These are phyloP conservation scores for Rhizoglyphus robini DNA, from an alignment of 1,140 invertebrate species.

Conservation along the genomic window DNA sequence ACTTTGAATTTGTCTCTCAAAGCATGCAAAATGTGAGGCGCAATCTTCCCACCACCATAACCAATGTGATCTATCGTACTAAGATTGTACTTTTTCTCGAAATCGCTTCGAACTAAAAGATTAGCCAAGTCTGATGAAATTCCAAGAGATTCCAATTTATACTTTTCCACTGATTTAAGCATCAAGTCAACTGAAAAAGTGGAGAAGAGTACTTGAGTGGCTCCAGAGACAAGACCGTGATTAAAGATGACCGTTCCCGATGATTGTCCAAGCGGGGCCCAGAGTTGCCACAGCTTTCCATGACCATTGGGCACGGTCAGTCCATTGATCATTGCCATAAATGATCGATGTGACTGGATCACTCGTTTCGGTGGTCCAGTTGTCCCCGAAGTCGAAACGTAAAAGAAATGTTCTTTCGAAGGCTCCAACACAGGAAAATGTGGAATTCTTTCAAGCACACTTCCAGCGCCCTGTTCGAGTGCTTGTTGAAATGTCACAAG, in stretches of 20 bases:
- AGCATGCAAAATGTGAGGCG: neutral
- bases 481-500: neutral
- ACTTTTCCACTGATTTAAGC: neutral
- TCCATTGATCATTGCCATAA: neutral
- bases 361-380: constrained; percentile 39
- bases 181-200: neutral
- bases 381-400: constrained; percentile 35
- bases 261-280: neutral
- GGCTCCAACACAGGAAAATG: neutral
- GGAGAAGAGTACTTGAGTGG: neutral
- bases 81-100: neutral
- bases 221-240: neutral
- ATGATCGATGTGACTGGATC: constrained; percentile 34
- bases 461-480: neutral
- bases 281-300: neutral
- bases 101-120: neutral
- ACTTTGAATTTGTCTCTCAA: neutral
- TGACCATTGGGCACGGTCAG: neutral
- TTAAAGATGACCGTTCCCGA: neutral
- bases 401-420: neutral
- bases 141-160: neutral
- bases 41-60: neutral
- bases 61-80: neutral
- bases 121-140: neutral
- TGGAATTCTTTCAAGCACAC: neutral